phyloP scores from a whole-genome alignment of 2,113 vertebrate species.

The Toxotes chatareus region DNA sequence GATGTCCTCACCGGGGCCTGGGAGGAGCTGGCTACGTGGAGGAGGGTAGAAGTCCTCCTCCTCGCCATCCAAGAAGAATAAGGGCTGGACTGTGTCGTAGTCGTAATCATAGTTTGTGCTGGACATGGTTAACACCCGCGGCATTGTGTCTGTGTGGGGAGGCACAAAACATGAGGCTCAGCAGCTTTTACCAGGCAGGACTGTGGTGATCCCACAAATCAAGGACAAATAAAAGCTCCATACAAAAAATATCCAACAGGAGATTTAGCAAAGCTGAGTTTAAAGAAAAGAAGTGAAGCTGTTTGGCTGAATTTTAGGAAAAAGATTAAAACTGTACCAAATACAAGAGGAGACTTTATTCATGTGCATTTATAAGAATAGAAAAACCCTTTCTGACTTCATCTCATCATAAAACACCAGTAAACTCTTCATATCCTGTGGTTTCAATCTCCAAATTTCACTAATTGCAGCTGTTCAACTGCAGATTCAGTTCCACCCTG shows the following conservation, averaged over 20 bases:
- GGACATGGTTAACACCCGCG: constrained; percentile 83
- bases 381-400: no score
- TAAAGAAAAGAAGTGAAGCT: neutral
- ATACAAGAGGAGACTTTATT: no score
- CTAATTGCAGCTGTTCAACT: neutral
- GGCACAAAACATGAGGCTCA: neutral
- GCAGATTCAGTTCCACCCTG: neutral
- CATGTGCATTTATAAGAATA: no score
- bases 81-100: constrained; percentile 91
- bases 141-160: constrained; percentile 80
- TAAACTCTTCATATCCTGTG: neutral
- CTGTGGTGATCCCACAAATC: neutral
- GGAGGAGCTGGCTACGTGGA: constrained; percentile 83
- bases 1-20: constrained; percentile 93
- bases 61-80: constrained; percentile 89
- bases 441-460: neutral
- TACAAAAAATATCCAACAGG: no score
- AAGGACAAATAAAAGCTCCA: no score
- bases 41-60: constrained; percentile 93
- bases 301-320: no score
- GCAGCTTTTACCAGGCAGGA: neutral
- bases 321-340: no score
- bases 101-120: constrained; percentile 91
- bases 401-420: no score
- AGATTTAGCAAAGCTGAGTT: no score